Percentiles rank a stretch among this genome's conserved stretches.
phyloP scores from a whole-genome alignment of 2,888 invertebrate species.

The Zhengitettix transpicula region DNA sequence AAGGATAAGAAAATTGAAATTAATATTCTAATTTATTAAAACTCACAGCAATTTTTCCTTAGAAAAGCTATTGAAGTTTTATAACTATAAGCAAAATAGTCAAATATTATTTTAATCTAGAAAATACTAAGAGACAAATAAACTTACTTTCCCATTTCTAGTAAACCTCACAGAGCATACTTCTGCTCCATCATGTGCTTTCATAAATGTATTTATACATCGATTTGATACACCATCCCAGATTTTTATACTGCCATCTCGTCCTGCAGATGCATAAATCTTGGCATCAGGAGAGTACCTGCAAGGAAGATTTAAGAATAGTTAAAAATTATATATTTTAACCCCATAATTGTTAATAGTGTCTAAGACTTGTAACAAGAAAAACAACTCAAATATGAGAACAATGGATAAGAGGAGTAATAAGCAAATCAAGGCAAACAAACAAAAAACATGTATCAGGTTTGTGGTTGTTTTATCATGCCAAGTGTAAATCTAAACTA shows the following conservation, averaged over 20 bases:
- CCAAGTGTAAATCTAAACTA: too few species aligned
- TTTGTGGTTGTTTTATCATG: too few species aligned
- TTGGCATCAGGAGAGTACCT: slow-evolving; percentile 53
- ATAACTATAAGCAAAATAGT: too few species aligned
- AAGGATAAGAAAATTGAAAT: not conserved
- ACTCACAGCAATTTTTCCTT: not conserved
- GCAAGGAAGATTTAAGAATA: slow-evolving; percentile 16
- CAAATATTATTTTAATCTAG: too few species aligned
- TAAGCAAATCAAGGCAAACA: too few species aligned
- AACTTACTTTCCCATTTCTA: slow-evolving; percentile 76
- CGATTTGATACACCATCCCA: slow-evolving; percentile 94
- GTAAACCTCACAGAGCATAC: slow-evolving; percentile 90
- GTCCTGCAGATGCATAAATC: slow-evolving; percentile 69
- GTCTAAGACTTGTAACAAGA: too few species aligned
- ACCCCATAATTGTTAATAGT: too few species aligned
- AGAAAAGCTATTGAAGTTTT: not conserved
- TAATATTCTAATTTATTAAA: not conserved
- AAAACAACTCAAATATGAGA: too few species aligned
- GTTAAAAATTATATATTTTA: too few species aligned
- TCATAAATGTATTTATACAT: slow-evolving; percentile 83
- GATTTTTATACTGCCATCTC: slow-evolving; percentile 85
- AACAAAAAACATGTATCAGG: too few species aligned
- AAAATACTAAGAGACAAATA: not conserved
- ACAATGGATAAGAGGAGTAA: too few species aligned
- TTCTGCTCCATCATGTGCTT: slow-evolving; percentile 88